These are phyloP conservation scores for Dasyurus viverrinus DNA, from an alignment of 2,113 vertebrate genomes.

Conservation along the genomic window DNA sequence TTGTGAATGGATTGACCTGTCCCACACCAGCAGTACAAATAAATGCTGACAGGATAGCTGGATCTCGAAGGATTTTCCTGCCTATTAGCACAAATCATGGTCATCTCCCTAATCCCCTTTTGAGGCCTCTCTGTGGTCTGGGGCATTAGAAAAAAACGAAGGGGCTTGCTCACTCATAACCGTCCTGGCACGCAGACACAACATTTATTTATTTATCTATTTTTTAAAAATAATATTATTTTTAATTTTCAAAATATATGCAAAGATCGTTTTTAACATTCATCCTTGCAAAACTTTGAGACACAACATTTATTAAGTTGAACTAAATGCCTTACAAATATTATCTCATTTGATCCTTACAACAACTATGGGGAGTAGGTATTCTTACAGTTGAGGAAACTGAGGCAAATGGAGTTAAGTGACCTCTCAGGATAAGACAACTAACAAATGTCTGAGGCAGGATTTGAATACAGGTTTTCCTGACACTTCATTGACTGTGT, in stretches of 20 bases:
- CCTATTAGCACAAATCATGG: neutral
- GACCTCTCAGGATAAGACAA: neutral
- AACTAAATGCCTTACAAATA: no score
- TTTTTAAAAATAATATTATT: no score
- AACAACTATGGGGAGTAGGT: no score
- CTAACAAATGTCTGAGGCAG: neutral
- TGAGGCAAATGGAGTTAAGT: no score
- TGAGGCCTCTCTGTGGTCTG: neutral
- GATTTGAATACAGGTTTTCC: neutral
- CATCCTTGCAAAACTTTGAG: no score
- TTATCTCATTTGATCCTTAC: no score
- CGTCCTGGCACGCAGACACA: neutral
- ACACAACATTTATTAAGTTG: no score
- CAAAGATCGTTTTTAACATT: no score
- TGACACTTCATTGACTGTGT: neutral
- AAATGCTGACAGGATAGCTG: neutral
- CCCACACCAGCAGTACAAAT: neutral
- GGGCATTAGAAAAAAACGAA: neutral
- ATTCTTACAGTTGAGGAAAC: no score
- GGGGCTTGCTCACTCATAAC: neutral
- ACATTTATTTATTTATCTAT: neutral
- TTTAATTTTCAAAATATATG: no score
- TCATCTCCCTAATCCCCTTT: neutral
- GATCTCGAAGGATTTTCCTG: conserved; percentile 1
- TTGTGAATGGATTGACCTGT: neutral